Evolutionary conservation across 2,888 invertebrate species (phyloP).

Genomic region (Acrobasis repandana): DNA sequence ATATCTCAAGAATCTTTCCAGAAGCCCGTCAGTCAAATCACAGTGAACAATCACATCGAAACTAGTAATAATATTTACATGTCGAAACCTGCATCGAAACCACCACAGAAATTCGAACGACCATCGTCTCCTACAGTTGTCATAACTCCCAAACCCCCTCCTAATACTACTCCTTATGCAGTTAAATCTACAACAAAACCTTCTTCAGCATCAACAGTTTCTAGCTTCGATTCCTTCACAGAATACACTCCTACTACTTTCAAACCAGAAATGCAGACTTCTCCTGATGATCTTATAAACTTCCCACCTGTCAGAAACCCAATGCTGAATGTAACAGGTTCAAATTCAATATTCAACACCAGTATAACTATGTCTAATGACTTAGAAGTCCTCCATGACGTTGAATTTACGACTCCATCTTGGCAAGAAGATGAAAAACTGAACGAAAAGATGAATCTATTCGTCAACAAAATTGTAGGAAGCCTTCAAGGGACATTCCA

Average conservation of each 20-base stretch:
- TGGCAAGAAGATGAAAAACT: constrained; percentile 89
- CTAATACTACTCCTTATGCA: constrained; percentile 65
- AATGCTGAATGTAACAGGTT: constrained; percentile 87
- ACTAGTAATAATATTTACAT: constrained; percentile 81
- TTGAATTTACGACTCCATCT: constrained; percentile 89
- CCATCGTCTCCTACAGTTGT: constrained; percentile 85
- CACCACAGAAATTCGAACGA: constrained; percentile 61
- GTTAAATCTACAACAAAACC: constrained; percentile 51
- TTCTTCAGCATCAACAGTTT: constrained; percentile 43
- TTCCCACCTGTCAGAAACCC: constrained; percentile 94
- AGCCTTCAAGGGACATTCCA: constrained; percentile 92
- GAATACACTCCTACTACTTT: constrained; percentile 63
- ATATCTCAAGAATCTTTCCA: constrained; percentile 80
- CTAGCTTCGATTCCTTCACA: constrained; percentile 57
- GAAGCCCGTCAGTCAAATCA: constrained; percentile 77
- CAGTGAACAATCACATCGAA: constrained; percentile 84
- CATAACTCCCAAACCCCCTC: constrained; percentile 87
- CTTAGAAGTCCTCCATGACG: constrained; percentile 74
- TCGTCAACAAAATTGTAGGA: constrained; percentile 92
- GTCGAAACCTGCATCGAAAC: constrained; percentile 51
- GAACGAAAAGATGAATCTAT: constrained; percentile 90
- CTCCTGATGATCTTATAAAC: constrained; percentile 87
- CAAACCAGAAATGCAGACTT: constrained; percentile 84
- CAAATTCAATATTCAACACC: constrained; percentile 74
- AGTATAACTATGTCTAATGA: constrained; percentile 80